Evolutionary conservation across 1,140 invertebrate genomes (phyloP).

Genomic region (Drosophila nannoptera): DNA sequence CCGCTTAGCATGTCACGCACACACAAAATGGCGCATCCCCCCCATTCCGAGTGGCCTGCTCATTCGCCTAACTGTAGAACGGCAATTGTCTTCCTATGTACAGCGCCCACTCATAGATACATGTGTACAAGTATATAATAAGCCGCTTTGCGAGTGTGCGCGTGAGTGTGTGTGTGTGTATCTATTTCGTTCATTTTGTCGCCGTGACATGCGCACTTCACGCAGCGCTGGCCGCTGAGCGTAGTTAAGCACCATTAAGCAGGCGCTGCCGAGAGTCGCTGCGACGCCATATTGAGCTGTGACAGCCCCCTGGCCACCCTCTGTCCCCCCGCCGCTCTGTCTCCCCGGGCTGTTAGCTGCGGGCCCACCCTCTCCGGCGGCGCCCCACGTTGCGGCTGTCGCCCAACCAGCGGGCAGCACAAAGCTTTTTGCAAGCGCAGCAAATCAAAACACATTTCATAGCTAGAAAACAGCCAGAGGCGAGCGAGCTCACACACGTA

Average conservation of each 20-base stretch:
- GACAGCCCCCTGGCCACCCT: neutral
- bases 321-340: constrained; percentile 1
- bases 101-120: constrained; percentile 22
- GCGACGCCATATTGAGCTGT: constrained; percentile 66
- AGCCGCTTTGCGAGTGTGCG: neutral
- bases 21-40: constrained; percentile 41
- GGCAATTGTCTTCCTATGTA: constrained; percentile 69
- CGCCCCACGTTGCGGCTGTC: constrained; percentile 20
- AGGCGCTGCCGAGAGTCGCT: constrained; percentile 41
- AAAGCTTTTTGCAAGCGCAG: constrained; percentile 70
- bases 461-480: constrained; percentile 43
- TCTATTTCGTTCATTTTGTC: constrained; percentile 21
- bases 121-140: constrained; percentile 9
- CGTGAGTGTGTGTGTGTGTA: constrained; percentile 30
- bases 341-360: neutral
- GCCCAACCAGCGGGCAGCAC: constrained; percentile 68
- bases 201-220: constrained; percentile 67
- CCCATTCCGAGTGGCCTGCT: constrained; percentile 27
- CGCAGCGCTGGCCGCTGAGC: constrained; percentile 43
- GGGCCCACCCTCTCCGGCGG: constrained; percentile 1
- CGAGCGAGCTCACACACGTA: neutral
- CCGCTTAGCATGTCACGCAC: neutral
- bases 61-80: constrained; percentile 45
- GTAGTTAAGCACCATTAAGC: constrained; percentile 73
- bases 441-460: constrained; percentile 78